Conservation (phyloP, 2,113 vertebrate genomes). For the Mormyrus iriodes region DNA sequence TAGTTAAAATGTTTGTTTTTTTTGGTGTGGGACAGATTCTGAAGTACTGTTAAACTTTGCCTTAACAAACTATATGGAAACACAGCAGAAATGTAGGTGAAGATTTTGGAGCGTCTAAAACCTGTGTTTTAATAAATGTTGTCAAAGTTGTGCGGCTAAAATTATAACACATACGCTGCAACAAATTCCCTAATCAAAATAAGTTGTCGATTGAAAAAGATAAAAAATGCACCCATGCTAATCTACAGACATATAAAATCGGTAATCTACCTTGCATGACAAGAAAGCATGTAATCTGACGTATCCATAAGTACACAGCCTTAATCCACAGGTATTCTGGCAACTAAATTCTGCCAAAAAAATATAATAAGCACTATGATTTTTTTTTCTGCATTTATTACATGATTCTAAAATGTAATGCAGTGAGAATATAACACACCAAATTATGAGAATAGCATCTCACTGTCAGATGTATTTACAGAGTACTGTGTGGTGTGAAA, state of each 20-base stretch:
- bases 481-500: neutral
- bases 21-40: neutral
- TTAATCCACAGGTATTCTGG: neutral
- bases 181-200: neutral
- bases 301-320: neutral
- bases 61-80: too few species aligned
- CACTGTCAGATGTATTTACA: neutral
- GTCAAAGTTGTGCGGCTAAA: neutral
- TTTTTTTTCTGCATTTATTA: neutral
- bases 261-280: neutral
- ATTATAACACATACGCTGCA: neutral
- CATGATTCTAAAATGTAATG: neutral
- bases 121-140: neutral
- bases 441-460: constrained; percentile 1
- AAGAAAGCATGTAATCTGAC: neutral
- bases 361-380: neutral
- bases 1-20: neutral
- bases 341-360: neutral
- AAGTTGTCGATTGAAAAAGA: neutral
- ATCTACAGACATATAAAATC: neutral
- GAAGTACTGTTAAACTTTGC: neutral
- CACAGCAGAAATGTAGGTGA: neutral
- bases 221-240: neutral
- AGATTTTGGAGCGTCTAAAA: neutral
- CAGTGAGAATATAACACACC: neutral